These are phyloP conservation scores for Ectropis grisescens DNA, from an alignment of 1,140 invertebrate species.

Conservation along the genomic window DNA sequence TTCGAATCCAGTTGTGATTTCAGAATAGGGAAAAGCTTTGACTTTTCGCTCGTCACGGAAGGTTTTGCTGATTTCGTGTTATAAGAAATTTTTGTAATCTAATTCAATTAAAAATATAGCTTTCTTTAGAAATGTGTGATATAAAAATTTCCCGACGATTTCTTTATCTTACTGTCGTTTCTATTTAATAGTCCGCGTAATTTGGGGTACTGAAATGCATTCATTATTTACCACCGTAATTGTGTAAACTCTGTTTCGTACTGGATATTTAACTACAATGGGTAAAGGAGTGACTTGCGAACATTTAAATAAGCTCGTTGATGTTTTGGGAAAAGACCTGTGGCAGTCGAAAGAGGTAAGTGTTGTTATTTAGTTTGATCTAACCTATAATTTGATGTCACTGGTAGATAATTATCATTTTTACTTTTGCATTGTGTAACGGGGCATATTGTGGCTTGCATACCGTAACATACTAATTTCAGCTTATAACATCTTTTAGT, in stretches of 20 bases:
- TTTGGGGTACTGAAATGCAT: too few species aligned
- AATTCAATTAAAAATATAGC: constrained; percentile 46
- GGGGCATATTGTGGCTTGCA: neutral
- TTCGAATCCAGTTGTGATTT: too few species aligned
- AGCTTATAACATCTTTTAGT: too few species aligned
- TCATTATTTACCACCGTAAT: too few species aligned
- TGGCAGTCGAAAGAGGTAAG: constrained; percentile 59
- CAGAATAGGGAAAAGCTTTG: too few species aligned
- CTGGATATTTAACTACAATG: constrained; percentile 40
- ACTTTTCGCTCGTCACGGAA: constrained; percentile 66
- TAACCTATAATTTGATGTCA: constrained; percentile 56
- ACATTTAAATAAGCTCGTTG: constrained; percentile 54
- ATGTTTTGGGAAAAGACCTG: constrained; percentile 45
- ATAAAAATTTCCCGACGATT: constrained; percentile 12
- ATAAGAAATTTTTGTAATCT: constrained; percentile 60
- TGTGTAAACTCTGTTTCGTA: constrained; percentile 38
- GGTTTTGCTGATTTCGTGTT: constrained; percentile 59
- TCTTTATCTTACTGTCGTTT: constrained; percentile 17
- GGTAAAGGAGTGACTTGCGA: constrained; percentile 63
- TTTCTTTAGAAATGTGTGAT: constrained; percentile 39
- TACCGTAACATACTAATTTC: too few species aligned
- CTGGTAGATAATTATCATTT: constrained; percentile 49
- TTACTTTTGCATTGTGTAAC: constrained; percentile 50
- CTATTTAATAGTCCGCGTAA: too few species aligned
- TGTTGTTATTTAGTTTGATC: constrained; percentile 21